Conservation (phyloP, 2,888 invertebrate genomes). For the Phaedon cochleariae region DNA sequence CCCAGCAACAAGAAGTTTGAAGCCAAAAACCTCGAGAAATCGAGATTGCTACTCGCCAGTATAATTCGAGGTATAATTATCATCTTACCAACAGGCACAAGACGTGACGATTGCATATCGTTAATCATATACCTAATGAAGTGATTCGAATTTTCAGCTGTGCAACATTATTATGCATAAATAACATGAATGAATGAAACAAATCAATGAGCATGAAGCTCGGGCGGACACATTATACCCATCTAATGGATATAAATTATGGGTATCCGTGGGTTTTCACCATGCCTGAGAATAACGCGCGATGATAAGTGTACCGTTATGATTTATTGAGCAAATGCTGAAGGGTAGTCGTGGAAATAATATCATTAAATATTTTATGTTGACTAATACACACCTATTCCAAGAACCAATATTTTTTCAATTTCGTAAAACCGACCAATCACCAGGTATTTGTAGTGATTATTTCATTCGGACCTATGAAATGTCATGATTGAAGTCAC, state of each 20-base stretch:
- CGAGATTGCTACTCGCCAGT: too few relatives aligned
- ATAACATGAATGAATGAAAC: background rate
- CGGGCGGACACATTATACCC: background rate
- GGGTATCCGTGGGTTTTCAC: background rate
- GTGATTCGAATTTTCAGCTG: background rate
- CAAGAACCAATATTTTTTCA: too few relatives aligned
- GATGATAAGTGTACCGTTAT: background rate
- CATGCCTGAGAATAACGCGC: background rate
- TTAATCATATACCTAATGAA: background rate
- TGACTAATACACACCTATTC: too few relatives aligned
- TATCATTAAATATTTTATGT: too few relatives aligned
- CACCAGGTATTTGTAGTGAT: too few relatives aligned
- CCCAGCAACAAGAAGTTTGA: too few relatives aligned
- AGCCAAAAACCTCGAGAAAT: too few relatives aligned
- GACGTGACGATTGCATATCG: background rate
- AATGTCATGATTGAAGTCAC: too few relatives aligned
- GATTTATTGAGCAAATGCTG: background rate
- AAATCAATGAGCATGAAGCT: background rate
- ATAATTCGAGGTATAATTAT: too few relatives aligned
- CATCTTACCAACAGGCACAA: too few relatives aligned
- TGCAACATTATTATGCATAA: background rate
- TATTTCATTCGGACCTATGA: too few relatives aligned
- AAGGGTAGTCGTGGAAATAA: background rate
- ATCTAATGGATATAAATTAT: conserved; percentile 2
- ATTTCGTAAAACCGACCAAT: too few relatives aligned